Evolutionary conservation across 2,888 invertebrate genomes (phyloP), one percentile per base, ranked within the genome.

Genomic region (Hypomecis punctinalis): DNA sequence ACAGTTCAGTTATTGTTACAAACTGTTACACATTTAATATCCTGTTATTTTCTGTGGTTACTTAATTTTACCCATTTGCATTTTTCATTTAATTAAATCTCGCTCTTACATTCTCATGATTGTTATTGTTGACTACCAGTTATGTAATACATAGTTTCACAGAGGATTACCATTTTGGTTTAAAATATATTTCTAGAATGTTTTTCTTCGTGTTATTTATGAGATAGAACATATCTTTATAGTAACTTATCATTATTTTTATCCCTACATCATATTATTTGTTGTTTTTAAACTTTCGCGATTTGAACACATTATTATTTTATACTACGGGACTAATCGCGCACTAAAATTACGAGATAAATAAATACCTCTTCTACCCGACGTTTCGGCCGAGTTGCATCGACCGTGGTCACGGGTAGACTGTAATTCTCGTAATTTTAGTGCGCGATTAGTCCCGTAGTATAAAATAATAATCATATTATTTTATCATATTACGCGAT

Each of bases 91-190:
- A 47, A 47, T 6, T 10, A 10, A 47, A 47, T 9, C 23, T 23
- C 23, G 37, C 36, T 35, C 35, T 35, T 49, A 49, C n/a, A 37
- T 51, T 51, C 37, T 39, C 37, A 37, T 11, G 37, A 51, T 8
- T 51, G 49, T 37, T 36, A 13, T 9, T 37, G 46, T 55, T 36
- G 45, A 55, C 10, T 36, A 51, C 37, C 9, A 51, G 49, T 51
- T 49, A 39, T 37, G 37, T 51, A 51, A 51, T n/a, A n/a, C n/a
- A n/a, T 37, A 37, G 37, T 37, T 1, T 36, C 49, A 11, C 36
- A 49, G 49, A 36, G 0, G 0, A 36, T 35, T 33, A 48, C 35
- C 10, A 35, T n/a, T 48, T 37, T 39, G 6, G 1, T 9, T 7
- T 49, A 37, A 11, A 49, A n/a, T 35, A 35, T 48, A 11, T 8